A percentile compares a stretch with the other conserved stretches of the same genome.
These are phyloP conservation scores for Lasioglossum figueresi DNA, from an alignment of 2,888 invertebrate genomes.

Conservation along the genomic window DNA sequence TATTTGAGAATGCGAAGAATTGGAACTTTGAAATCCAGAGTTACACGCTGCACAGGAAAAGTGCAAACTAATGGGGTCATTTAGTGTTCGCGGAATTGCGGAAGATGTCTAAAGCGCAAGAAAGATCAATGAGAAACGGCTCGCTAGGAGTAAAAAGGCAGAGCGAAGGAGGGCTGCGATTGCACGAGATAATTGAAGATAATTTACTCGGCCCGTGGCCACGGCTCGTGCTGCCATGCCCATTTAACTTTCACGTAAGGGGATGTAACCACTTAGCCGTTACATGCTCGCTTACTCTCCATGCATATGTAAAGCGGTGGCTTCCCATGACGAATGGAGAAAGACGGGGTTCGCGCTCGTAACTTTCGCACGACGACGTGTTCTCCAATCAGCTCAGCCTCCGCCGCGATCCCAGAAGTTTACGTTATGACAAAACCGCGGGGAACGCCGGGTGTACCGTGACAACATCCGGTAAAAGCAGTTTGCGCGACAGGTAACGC, in stretches of 20 bases:
- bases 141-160: background rate
- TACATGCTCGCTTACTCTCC: constrained; percentile 79
- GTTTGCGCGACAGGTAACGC: constrained; percentile 3
- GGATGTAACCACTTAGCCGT: constrained; percentile 78
- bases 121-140: constrained; percentile 25
- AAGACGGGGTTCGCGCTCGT: constrained; percentile 62
- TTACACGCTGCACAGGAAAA: background rate
- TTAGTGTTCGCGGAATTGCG: background rate
- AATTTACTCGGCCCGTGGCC: constrained; percentile 77
- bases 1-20: background rate
- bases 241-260: constrained; percentile 81
- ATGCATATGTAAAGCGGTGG: constrained; percentile 74
- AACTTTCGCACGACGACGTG: constrained; percentile 60
- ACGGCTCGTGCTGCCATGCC: constrained; percentile 78
- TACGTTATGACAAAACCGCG: background rate
- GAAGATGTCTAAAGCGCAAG: background rate
- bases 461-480: constrained; percentile 17
- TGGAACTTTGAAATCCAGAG: background rate
- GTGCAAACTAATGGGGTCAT: background rate
- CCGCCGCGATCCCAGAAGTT: constrained; percentile 3
- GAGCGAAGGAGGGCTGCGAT: constrained; percentile 55
- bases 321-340: constrained; percentile 73
- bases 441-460: background rate
- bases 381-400: constrained; percentile 33
- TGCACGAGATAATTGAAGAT: constrained; percentile 79